These are phyloP conservation scores for Ateles fusciceps DNA, from an alignment of 2,797 vertebrate species.

Conservation along the genomic window DNA sequence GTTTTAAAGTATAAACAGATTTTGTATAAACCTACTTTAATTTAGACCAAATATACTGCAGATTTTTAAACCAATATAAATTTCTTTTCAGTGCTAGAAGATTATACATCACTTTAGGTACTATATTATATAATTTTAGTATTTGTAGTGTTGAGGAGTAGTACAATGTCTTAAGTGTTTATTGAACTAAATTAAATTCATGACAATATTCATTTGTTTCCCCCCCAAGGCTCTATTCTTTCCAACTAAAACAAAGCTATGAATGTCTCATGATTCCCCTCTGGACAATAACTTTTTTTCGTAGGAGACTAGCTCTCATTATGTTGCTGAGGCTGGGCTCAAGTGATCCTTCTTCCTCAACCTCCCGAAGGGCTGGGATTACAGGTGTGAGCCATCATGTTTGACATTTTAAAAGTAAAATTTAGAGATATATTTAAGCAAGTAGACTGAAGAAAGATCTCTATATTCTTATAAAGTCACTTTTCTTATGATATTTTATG, in stretches of 20 bases:
- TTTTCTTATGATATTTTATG: background rate
- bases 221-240: background rate
- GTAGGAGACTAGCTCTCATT: background rate
- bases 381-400: background rate
- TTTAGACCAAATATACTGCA: background rate
- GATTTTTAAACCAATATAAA: background rate
- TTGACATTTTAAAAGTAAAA: background rate
- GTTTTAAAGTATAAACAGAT: background rate
- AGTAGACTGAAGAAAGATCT: background rate
- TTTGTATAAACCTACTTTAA: background rate
- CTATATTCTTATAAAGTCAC: background rate
- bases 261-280: background rate
- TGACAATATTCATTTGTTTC: background rate
- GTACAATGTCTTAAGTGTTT: background rate
- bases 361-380: background rate
- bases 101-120: background rate
- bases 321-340: background rate
- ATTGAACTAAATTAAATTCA: constrained; percentile 1
- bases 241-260: constrained; percentile 3
- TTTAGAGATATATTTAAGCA: constrained; percentile 9
- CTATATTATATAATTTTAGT: background rate
- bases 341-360: background rate
- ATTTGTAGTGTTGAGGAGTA: background rate
- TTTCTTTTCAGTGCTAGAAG: background rate
- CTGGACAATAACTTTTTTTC: background rate